A percentile compares a stretch with the other conserved stretches of the same genome.
These are phyloP conservation scores for Asobara japonica DNA, from an alignment of 1,140 invertebrate species.

Conservation along the genomic window DNA sequence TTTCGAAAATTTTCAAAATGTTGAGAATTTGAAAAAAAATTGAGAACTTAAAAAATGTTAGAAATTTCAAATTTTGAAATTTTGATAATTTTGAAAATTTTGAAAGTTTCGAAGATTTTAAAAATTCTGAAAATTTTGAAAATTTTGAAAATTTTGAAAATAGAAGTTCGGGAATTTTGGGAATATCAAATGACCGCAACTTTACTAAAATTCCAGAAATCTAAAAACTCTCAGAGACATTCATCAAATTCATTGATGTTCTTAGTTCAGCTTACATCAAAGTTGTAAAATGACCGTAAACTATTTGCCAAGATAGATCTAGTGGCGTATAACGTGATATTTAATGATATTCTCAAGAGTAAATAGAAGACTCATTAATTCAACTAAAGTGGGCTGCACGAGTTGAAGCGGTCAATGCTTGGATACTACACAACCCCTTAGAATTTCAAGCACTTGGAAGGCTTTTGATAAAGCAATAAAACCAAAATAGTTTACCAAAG, in stretches of 20 bases:
- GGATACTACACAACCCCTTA: not conserved
- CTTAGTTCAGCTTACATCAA: not conserved
- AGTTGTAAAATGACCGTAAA: not conserved
- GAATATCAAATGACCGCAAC: no score
- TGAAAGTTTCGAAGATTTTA: no score
- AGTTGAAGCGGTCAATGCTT: not conserved
- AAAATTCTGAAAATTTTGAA: no score
- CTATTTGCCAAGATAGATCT: not conserved
- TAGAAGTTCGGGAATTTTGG: no score
- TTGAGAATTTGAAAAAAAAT: no score
- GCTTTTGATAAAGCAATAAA: not conserved
- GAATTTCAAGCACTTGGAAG: not conserved
- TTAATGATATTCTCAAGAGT: not conserved
- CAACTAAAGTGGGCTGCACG: not conserved
- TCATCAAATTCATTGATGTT: not conserved
- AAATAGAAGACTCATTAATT: not conserved
- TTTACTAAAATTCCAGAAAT: no score
- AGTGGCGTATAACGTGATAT: not conserved
- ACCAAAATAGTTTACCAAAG: conserved; percentile 29
- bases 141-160: no score
- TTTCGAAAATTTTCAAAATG: no score
- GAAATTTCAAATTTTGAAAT: no score
- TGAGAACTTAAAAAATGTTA: no score
- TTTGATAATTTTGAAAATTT: no score
- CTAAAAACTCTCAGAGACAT: no score